phyloP scores from a whole-genome alignment of 2,797 vertebrate species.

The Hypotaenidia okinawae region DNA sequence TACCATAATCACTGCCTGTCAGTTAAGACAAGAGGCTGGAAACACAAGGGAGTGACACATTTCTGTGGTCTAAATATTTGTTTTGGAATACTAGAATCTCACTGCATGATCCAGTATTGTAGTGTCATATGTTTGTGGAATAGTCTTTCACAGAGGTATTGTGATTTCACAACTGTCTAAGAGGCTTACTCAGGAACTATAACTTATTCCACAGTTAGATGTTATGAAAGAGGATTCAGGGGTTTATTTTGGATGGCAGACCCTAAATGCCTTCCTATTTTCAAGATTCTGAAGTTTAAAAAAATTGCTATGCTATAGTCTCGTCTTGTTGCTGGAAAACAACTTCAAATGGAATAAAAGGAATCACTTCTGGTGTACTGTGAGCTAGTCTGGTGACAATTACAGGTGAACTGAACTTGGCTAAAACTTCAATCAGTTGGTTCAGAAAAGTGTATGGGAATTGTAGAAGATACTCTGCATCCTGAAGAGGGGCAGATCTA shows the following conservation, averaged over 20 bases:
- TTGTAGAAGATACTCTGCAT: background rate
- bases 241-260: background rate
- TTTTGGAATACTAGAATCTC: conserved; percentile 29
- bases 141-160: background rate
- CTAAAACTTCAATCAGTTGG: background rate
- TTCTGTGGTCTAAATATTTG: conserved; percentile 28
- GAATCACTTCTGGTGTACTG: background rate
- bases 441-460: background rate
- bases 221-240: background rate
- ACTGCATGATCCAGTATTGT: background rate
- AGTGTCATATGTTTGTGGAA: background rate
- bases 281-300: background rate
- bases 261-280: background rate
- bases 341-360: background rate
- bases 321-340: background rate
- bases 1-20: background rate
- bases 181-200: background rate
- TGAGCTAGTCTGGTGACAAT: background rate
- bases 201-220: background rate
- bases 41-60: background rate
- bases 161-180: background rate
- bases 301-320: background rate
- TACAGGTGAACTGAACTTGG: background rate
- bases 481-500: background rate
- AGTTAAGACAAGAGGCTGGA: background rate